These are phyloP conservation scores for Trematomus loennbergii DNA, from an alignment of 2,113 vertebrate genomes.

Conservation along the genomic window DNA sequence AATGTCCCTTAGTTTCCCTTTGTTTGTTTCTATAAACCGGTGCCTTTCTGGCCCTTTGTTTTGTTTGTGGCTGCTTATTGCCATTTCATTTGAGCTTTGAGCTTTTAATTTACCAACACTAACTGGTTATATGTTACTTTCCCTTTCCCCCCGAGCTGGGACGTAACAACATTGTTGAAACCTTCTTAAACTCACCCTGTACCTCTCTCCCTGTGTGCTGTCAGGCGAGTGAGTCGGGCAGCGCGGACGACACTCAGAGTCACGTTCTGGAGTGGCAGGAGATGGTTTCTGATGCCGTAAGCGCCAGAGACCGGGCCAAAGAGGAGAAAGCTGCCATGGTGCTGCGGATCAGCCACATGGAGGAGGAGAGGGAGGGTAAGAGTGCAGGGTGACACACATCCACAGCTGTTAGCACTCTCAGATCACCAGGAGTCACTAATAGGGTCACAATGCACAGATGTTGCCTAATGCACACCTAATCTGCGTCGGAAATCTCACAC, in stretches of 20 bases:
- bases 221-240: constrained; percentile 91
- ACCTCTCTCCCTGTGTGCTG: too few relatives aligned
- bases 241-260: constrained; percentile 88
- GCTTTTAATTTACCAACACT: too few relatives aligned
- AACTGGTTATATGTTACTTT: too few relatives aligned
- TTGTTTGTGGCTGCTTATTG: too few relatives aligned
- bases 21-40: too few relatives aligned
- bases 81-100: too few relatives aligned
- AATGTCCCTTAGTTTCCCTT: too few relatives aligned
- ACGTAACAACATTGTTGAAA: too few relatives aligned
- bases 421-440: too few relatives aligned
- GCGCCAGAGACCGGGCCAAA: constrained; percentile 79
- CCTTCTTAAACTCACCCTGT: neutral
- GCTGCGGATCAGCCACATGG: constrained; percentile 90
- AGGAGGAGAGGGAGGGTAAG: constrained; percentile 95
- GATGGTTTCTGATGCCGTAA: constrained; percentile 84
- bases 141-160: too few relatives aligned
- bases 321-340: constrained; percentile 88
- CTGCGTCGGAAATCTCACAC: neutral
- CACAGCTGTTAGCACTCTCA: too few relatives aligned
- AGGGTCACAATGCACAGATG: neutral
- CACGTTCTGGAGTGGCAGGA: constrained; percentile 93
- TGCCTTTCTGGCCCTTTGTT: too few relatives aligned
- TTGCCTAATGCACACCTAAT: constrained; percentile 15
- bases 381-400: neutral